Evolutionary conservation across 30 jellyfish, hydroid and myxozoan species (phyloP), one percentile per base, ranked within the genome.

Genomic region (Mastigias papua): DNA sequence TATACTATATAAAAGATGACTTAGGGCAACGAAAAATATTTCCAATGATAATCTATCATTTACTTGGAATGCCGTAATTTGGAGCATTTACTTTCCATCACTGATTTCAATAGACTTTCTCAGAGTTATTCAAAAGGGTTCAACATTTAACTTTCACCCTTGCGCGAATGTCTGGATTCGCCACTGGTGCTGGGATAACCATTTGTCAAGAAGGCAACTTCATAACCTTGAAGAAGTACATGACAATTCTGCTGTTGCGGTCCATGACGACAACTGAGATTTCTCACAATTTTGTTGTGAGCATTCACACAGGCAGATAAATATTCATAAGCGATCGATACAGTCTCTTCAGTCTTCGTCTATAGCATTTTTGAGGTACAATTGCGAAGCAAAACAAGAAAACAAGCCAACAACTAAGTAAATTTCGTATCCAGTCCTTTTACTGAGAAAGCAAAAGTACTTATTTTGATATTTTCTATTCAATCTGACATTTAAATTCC

Each of bases 181-280:
- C 99, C 2, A 75, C 84, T 82, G 99, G 99, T 19, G 99, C 99
- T 66, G 99, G 99, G 11, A 86, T 95, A 30, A 90, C 16, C 98
- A 95, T 65, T 61, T 95, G 49, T 95, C 99, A 34, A 80, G 73
- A 26, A 84, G 29, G 54, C 7, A 87, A 34, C 54, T 84, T 86
- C 73, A 84, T 30, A 68, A 78, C 31, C 57, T 78, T 63, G 74
- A 63, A 63, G 15, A 63, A 37, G 26, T 10, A 1, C 33, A 0
- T 9, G n/a, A 63, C 74, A 27, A 63, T 63, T n/a, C 26, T 63
- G 74, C 22, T 63, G 42, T 42, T 42, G 54, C 54, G 13, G 54
- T 42, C 13, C 54, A 42, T 42, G 54, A 42, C 13, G 54, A 42
- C 13, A n/a, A n/a, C n/a, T n/a, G n/a, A n/a, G n/a, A n/a, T n/a